phyloP scores from a whole-genome alignment of 2,113 vertebrate species.

The Colaptes auratus region DNA sequence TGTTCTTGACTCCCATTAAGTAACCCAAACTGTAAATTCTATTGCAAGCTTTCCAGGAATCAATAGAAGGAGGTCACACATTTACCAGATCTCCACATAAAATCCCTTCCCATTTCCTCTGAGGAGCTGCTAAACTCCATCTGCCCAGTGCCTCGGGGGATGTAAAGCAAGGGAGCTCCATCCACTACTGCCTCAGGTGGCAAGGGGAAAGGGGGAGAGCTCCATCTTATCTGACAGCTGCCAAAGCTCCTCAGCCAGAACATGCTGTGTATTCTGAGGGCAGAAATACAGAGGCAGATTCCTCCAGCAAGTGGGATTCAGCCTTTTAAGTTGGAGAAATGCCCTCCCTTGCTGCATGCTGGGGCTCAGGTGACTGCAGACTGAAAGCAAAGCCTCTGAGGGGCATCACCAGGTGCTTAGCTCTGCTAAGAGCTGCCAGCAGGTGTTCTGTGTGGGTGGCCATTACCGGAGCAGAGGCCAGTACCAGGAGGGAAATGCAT shows the following conservation, averaged over 20 bases:
- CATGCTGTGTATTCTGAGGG: rapidly evolving
- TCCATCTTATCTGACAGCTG: neutral
- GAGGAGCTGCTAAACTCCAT: neutral
- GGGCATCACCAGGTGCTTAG: neutral
- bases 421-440: neutral
- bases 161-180: neutral
- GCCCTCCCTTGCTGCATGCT: too few relatives aligned
- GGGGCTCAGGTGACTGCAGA: neutral
- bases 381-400: neutral
- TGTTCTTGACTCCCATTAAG: neutral
- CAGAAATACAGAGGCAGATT: neutral
- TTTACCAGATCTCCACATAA: neutral
- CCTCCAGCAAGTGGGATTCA: neutral
- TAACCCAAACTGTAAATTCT: neutral
- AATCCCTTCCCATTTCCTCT: neutral
- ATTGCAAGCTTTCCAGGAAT: neutral
- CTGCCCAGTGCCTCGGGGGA: neutral
- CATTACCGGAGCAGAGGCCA: neutral
- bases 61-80: neutral
- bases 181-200: rapidly evolving
- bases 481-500: neutral
- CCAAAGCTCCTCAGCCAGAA: neutral
- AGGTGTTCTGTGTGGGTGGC: neutral
- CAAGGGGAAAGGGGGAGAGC: neutral
- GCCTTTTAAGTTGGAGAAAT: neutral